Evolutionary conservation across 2,888 invertebrate species (phyloP), one percentile per base, ranked within the genome.

Genomic region (Schrankia costaestrigalis): DNA sequence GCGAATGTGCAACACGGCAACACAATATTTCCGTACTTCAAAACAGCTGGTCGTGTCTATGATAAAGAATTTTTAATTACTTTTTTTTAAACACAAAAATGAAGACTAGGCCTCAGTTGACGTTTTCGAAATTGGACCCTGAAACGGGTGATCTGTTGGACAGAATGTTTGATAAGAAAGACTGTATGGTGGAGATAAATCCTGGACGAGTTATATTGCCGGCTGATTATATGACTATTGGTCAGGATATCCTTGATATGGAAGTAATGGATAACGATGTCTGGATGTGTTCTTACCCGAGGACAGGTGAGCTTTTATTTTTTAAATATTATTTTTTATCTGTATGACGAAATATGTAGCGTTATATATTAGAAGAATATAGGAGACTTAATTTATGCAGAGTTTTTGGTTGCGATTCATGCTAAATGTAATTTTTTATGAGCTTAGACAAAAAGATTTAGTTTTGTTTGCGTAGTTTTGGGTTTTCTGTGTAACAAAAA

Each of bases 211-310:
- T 92, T 41, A 80, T 95, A 11, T 67, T 95, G 42, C 94, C 95
- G 1, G 90, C 91, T 0, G 90, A 91, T 56, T 95, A 91, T 58
- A 85, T 89, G 54, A 90, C 91, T 8, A 90, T 94, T 18, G 93
- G 92, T 0, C 90, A 92, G 51, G 90, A 91, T 50, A 93, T 95
- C 35, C 72, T 92, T 36, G 91, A 94, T 35, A 90, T 95, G 69
- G 89, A 93, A 33, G 91, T 96, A 1, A 83, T 91, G 32, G 89
- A 91, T 2, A 93, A 93, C 52, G 97, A 97, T 70, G 91, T 95
- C 0, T 96, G 96, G 93, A 89, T 97, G 72, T 91, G 95, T 25
- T 96, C 96, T 6, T 96, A 94, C 84, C 97, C 97, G 0, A 91
- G 97, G 62, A 95, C 96, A 56, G 97, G 97, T 95, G 69, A 78